phyloP scores from a whole-genome alignment of 2,113 vertebrate species.

The Campylorhamphus procurvoides region DNA sequence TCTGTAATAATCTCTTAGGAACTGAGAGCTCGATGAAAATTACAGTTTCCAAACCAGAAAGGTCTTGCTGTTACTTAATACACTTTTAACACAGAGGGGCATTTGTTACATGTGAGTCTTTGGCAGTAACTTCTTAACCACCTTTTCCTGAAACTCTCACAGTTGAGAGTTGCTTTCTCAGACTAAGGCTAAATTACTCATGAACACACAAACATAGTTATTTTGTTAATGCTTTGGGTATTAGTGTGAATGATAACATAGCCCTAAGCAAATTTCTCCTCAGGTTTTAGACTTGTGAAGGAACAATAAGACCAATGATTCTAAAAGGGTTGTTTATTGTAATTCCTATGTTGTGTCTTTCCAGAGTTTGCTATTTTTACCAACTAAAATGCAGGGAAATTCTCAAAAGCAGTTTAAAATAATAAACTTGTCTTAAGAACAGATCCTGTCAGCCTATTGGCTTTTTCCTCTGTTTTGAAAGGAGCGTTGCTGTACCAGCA shows the following conservation, averaged over 20 bases:
- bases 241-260: conserved; percentile 23
- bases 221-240: conserved; percentile 34
- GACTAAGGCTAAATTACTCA: conserved; percentile 11
- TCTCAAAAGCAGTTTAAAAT: conserved; percentile 54
- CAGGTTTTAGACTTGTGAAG: neutral
- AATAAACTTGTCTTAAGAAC: conserved; percentile 52
- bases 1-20: conserved; percentile 4
- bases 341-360: conserved; percentile 29
- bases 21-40: neutral
- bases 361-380: conserved; percentile 48
- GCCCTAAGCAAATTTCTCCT: conserved; percentile 15
- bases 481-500: neutral
- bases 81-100: neutral
- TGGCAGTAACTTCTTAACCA: conserved; percentile 21
- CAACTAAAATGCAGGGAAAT: neutral
- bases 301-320: conserved; percentile 21
- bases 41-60: conserved; percentile 36
- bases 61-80: conserved; percentile 20
- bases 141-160: conserved; percentile 23
- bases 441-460: conserved; percentile 31
- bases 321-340: conserved; percentile 22
- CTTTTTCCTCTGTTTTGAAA: conserved; percentile 36
- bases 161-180: neutral
- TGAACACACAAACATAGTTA: conserved; percentile 4
- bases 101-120: conserved; percentile 45